phyloP scores from a whole-genome alignment of 1,140 invertebrate species.

The Trypoxylus dichotomus region DNA sequence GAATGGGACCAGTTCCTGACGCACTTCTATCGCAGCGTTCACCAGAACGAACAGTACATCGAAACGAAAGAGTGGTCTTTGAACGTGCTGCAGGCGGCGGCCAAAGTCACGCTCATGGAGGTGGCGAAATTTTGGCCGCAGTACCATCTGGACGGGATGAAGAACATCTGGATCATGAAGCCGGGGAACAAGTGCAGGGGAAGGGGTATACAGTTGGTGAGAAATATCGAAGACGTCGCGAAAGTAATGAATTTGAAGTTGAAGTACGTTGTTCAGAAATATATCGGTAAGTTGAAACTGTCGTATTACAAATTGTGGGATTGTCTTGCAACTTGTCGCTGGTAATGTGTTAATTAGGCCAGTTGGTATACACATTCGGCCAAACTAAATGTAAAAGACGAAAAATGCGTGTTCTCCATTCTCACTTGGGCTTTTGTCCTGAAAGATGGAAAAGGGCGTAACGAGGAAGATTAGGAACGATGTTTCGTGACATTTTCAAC shows the following conservation, averaged over 20 bases:
- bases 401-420: too few relatives aligned
- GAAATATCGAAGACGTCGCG: slow-evolving; percentile 84
- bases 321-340: too few relatives aligned
- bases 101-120: slow-evolving; percentile 57
- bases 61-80: slow-evolving; percentile 50
- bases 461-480: too few relatives aligned
- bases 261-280: slow-evolving; percentile 90
- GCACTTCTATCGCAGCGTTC: slow-evolving; percentile 71
- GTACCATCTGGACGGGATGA: slow-evolving; percentile 76
- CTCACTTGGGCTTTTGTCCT: too few relatives aligned
- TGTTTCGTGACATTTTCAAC: too few relatives aligned
- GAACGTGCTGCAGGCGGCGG: slow-evolving; percentile 47
- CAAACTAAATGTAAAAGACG: too few relatives aligned
- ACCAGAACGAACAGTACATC: slow-evolving; percentile 62
- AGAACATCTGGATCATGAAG: slow-evolving; percentile 95
- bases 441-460: too few relatives aligned
- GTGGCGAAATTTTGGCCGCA: slow-evolving; percentile 75
- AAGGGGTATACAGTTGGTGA: slow-evolving; percentile 84
- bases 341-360: too few relatives aligned
- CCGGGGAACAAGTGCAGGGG: slow-evolving; percentile 92
- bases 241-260: slow-evolving; percentile 65
- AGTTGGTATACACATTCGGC: too few relatives aligned
- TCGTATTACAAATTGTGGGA: too few relatives aligned
- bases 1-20: slow-evolving; percentile 87
- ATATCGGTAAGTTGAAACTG: slow-evolving; percentile 75